A percentile compares a stretch with the other conserved stretches of the same genome.
These are phyloP conservation scores for Brachylomia viminalis DNA, from an alignment of 2,888 invertebrate genomes.

Conservation along the genomic window DNA sequence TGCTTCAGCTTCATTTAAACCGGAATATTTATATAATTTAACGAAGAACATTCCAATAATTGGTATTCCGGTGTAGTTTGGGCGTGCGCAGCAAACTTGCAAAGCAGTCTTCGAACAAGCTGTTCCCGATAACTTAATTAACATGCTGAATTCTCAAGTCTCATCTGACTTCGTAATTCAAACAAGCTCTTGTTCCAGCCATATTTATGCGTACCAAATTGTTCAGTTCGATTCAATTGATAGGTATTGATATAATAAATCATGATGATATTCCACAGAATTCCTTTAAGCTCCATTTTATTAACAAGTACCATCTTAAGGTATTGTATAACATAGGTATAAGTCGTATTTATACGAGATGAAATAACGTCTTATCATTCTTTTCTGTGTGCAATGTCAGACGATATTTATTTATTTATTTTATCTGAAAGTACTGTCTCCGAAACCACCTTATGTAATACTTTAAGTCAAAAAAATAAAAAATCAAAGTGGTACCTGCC, in stretches of 20 bases:
- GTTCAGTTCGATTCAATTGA: constrained; percentile 58
- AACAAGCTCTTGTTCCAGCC: constrained; percentile 67
- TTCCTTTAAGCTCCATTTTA: constrained; percentile 30
- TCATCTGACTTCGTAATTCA: constrained; percentile 75
- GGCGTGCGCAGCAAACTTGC: constrained; percentile 66
- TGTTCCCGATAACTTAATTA: constrained; percentile 79
- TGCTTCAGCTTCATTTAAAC: constrained; percentile 16
- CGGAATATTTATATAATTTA: constrained; percentile 35
- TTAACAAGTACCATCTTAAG: constrained; percentile 22
- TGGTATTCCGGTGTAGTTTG: constrained; percentile 67
- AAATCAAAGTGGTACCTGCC: not conserved
- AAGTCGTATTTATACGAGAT: not conserved
- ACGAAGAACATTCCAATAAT: constrained; percentile 65
- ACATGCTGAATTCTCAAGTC: constrained; percentile 75
- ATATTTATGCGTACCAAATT: constrained; percentile 63
- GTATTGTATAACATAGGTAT: no score
- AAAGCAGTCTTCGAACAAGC: constrained; percentile 71
- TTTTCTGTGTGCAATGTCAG: no score
- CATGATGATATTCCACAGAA: constrained; percentile 26
- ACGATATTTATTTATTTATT: no score
- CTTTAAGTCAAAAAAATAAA: not conserved
- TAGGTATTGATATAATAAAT: constrained; percentile 23
- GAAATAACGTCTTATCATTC: not conserved
- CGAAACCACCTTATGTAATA: not conserved
- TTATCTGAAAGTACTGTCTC: not conserved